Conservation (phyloP, 2,797 vertebrate species). For the Coregonus ussuriensis region DNA sequence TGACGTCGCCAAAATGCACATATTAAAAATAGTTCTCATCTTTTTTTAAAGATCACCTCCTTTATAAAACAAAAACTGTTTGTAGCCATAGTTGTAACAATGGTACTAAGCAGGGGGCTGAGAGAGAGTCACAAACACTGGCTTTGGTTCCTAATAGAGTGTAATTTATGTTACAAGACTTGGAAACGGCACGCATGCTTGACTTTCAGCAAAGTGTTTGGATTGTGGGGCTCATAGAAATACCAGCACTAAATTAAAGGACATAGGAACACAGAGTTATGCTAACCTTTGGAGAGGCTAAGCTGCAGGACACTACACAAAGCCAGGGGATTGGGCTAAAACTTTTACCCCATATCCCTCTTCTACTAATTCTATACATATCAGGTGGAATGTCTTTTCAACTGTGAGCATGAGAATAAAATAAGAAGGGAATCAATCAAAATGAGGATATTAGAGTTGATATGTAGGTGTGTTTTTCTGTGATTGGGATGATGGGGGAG, state of each 20-base stretch:
- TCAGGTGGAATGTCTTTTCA: not conserved
- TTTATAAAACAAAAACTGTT: no score
- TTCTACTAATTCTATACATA: not conserved
- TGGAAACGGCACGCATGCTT: slow-evolving; percentile 12
- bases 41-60: not conserved
- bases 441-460: slow-evolving; percentile 25
- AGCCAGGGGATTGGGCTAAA: not conserved
- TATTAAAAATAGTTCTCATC: not conserved
- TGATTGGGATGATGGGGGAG: slow-evolving; percentile 53
- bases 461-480: slow-evolving; percentile 41
- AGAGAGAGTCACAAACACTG: not conserved
- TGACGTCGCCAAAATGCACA: not conserved
- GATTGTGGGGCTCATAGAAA: slow-evolving; percentile 23
- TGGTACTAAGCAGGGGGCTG: not conserved
- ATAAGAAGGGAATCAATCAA: not conserved
- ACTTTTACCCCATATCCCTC: not conserved
- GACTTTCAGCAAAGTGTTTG: slow-evolving; percentile 17
- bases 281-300: not conserved
- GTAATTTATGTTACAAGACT: slow-evolving; percentile 12
- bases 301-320: not conserved
- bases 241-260: not conserved
- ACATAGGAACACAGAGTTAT: slow-evolving; percentile 26
- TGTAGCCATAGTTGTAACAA: not conserved
- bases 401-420: not conserved
- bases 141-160: not conserved